Base-by-base conservation (phyloP, 2,888 invertebrate species). In the Athalia circularis region DNA sequence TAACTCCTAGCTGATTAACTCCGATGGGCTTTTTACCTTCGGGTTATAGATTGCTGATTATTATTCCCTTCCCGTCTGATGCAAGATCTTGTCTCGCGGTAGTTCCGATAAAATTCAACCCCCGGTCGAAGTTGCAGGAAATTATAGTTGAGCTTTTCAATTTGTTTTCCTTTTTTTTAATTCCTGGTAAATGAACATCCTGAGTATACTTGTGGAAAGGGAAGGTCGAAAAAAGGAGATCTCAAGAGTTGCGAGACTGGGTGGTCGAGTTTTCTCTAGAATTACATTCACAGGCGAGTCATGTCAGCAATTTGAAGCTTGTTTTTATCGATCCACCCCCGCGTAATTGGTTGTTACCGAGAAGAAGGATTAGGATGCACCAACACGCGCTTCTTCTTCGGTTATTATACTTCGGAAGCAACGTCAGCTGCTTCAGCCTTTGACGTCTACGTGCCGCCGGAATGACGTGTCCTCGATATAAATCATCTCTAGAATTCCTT, bases 301-400 rank as follows among this genome's bases (percentile, higher is more conserved):
- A 59, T 72, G 72, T 9, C 47, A 43, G 47, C 59, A 57, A 59
- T 59, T 72, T 59, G 59, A 59, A 72, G 7, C 72, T 45, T 59
- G 45, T 72, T 72, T 47, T 57, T 57, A 72, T 72, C 72, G 57
- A 59, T 29, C 29, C 72, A 13, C 13, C 50, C 11, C 62, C 62
- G 45, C 11, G 75, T 75, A 75, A 62, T 68, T 68, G 61, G 61
- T 77, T 77, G 77, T 67, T 68, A 77, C 67, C 61, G 9, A 61
- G 50, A 52, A 77, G 61, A 70, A 61, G 77, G 77, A 77, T 77
- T 70, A 77, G 77, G 52, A 77, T 77, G 77, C 77, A 77, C 61
- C 15, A 48, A 47, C 65, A 77, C 65, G 77, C 65, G 65, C 54
- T 54, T 4, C 54, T 8, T 43, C n/a, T 8, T 48, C 9, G 59